phyloP scores from a whole-genome alignment of 2,888 invertebrate species.

The Netelia inedita region DNA sequence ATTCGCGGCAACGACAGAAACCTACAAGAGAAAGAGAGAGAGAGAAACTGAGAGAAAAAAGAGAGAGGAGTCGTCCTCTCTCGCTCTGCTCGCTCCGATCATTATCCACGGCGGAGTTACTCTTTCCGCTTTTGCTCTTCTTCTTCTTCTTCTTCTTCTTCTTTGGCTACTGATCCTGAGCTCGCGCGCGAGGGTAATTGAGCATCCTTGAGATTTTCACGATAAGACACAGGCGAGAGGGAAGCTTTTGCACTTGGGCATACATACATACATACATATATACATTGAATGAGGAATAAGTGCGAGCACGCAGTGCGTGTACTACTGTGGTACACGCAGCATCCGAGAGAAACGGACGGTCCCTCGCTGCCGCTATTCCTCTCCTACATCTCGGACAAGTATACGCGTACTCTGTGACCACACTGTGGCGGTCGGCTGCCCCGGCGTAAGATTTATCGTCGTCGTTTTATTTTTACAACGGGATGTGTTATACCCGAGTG shows the following conservation, averaged over 20 bases:
- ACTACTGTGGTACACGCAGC: slow-evolving; percentile 40
- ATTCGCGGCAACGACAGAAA: slow-evolving; percentile 41
- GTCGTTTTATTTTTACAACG: slow-evolving; percentile 65
- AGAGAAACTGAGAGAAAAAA: neutral
- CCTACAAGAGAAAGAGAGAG: slow-evolving; percentile 11
- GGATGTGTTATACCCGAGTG: slow-evolving; percentile 44
- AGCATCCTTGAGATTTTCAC: slow-evolving; percentile 68
- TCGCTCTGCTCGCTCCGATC: slow-evolving; percentile 53
- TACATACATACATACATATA: slow-evolving; percentile 26
- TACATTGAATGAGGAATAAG: slow-evolving; percentile 17
- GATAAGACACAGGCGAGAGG: slow-evolving; percentile 50
- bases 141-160: slow-evolving; percentile 39
- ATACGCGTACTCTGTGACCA: slow-evolving; percentile 35
- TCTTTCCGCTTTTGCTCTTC: slow-evolving; percentile 50
- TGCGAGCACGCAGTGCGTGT: slow-evolving; percentile 48
- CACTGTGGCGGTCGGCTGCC: slow-evolving; percentile 45
- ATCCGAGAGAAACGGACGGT: slow-evolving; percentile 38
- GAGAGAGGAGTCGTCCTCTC: neutral
- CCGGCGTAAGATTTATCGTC: slow-evolving; percentile 59
- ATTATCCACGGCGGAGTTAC: slow-evolving; percentile 63
- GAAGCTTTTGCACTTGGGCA: slow-evolving; percentile 31
- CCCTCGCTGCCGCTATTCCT: slow-evolving; percentile 27
- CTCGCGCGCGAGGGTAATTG: slow-evolving; percentile 62
- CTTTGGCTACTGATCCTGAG: slow-evolving; percentile 49
- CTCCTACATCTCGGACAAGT: slow-evolving; percentile 46